These are phyloP conservation scores for Zygaena filipendulae DNA, from an alignment of 2,888 invertebrate genomes.

Conservation along the genomic window DNA sequence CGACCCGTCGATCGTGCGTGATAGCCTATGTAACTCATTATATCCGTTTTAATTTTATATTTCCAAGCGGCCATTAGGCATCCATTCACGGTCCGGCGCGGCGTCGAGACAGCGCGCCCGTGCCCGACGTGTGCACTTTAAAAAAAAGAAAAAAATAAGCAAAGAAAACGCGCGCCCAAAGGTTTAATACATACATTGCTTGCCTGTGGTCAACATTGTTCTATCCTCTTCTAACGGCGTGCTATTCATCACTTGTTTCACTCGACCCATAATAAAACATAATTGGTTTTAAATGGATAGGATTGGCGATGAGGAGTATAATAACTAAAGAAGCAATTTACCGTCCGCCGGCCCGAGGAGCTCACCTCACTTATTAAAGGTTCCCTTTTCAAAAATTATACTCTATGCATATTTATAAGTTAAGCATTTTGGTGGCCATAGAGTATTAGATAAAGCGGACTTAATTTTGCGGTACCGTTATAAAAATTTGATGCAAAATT, in stretches of 20 bases:
- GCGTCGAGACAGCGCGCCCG: constrained; percentile 35
- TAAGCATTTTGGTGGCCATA: constrained; percentile 26
- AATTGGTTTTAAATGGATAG: constrained; percentile 66
- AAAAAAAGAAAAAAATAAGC: constrained; percentile 28
- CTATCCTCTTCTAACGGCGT: constrained; percentile 30
- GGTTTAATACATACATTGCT: constrained; percentile 12
- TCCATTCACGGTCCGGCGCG: constrained; percentile 42
- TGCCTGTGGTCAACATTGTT: constrained; percentile 27
- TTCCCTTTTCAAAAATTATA: constrained; percentile 39
- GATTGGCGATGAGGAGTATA: constrained; percentile 55
- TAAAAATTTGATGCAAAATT: no score
- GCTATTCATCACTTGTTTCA: constrained; percentile 24
- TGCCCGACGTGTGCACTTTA: constrained; percentile 25
- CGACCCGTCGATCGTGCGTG: constrained; percentile 29
- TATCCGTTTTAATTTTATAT: constrained; percentile 55
- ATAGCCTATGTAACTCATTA: constrained; percentile 54
- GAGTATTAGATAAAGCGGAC: no score
- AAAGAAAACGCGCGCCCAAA: neutral
- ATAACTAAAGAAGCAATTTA: constrained; percentile 48
- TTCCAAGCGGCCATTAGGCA: constrained; percentile 48
- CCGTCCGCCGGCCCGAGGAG: constrained; percentile 31
- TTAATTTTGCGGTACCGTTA: no score
- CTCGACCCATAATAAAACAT: constrained; percentile 55
- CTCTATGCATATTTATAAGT: constrained; percentile 49
- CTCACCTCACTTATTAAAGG: constrained; percentile 37